Base-by-base conservation (phyloP, 1,140 invertebrate genomes). In the Drepana arcuata region DNA sequence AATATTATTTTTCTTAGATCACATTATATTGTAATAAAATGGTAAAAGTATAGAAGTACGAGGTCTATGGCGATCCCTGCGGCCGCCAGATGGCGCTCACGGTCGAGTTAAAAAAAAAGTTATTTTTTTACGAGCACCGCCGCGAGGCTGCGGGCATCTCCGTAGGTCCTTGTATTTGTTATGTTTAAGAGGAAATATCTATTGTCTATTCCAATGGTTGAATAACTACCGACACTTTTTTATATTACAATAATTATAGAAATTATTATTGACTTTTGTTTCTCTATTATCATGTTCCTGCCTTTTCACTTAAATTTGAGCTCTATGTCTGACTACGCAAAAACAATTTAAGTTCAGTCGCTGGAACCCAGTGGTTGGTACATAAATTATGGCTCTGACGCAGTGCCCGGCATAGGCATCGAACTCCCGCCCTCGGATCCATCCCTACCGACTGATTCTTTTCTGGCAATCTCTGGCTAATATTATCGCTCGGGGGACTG, bases 221-320 rank as follows among this genome's bases (percentile, higher is more conserved):
- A 75, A 75, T 78, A 78, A 77, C 72, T 77, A 81, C 70, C 74
- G 63, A 81, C 74, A 82, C 77, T 82, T 82, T 81, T 82, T 82
- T 82, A 82, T 79, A 79, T 82, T 81, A 81, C 72, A 77, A 81
- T 81, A 79, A 81, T 79, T 82, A 82, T 82, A 82, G 77, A 82
- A 79, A 82, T 82, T 82, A 82, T 82, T 82, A 79, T 79, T 77
- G 72, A 82, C 59, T 34, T 32, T 41, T n/a, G n/a, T n/a, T n/a
- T n/a, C n/a, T n/a, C n/a, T n/a, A n/a, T n/a, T n/a, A n/a, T n/a
- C n/a, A n/a, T n/a, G n/a, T n/a, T n/a, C n/a, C n/a, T n/a, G n/a
- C n/a, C n/a, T n/a, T n/a, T n/a, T n/a, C n/a, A n/a, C n/a, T n/a
- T n/a, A n/a, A n/a, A n/a, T n/a, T n/a, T n/a, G n/a, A n/a, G n/a